A percentile compares a stretch with the other conserved stretches of the same genome.
Evolutionary conservation across 2,113 vertebrate species (phyloP).

Genomic region (Theristicus caerulescens): DNA sequence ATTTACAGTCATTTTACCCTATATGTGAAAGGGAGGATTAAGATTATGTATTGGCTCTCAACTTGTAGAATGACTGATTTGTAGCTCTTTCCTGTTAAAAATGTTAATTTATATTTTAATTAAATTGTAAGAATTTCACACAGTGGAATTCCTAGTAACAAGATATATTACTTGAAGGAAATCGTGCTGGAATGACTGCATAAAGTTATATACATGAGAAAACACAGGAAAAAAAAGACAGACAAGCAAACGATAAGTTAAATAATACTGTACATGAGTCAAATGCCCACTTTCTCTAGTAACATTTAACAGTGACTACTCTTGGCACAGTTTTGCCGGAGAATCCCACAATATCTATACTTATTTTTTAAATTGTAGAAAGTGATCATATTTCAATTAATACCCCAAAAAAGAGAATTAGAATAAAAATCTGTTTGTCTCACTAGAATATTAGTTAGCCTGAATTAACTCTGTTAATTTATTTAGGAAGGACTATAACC

Average conservation of each 20-base stretch:
- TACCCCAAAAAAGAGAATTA: background rate
- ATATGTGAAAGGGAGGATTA: background rate
- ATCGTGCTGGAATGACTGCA: background rate
- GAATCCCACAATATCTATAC: background rate
- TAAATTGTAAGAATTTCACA: background rate
- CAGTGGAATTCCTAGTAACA: background rate
- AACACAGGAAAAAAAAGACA: background rate
- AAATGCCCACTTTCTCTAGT: background rate
- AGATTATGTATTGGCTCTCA: background rate
- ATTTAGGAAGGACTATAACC: background rate
- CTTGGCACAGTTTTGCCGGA: background rate
- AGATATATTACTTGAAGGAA: background rate
- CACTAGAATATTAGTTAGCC: background rate
- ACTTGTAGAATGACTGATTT: background rate
- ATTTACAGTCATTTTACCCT: background rate
- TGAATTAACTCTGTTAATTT: background rate
- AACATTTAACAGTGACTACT: background rate
- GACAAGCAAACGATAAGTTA: background rate
- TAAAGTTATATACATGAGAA: background rate
- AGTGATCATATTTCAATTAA: background rate
- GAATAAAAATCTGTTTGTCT: background rate
- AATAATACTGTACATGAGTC: background rate
- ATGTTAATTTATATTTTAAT: conserved; percentile 13
- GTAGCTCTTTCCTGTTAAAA: background rate
- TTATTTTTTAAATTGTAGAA: background rate